phyloP scores from a whole-genome alignment of 35 echinoderm and acorn worm genomes.

The Chiridota heheva region DNA sequence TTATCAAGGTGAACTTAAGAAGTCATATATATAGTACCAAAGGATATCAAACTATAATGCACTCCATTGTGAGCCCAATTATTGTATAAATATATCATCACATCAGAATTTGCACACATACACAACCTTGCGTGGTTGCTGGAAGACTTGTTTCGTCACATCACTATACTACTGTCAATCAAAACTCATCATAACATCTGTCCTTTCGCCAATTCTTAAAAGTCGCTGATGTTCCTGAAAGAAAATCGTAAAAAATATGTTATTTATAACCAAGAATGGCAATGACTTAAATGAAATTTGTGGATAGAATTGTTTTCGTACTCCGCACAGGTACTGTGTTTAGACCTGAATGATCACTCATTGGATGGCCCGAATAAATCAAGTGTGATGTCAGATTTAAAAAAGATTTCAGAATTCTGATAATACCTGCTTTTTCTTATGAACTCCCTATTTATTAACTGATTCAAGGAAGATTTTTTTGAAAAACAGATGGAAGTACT shows the following conservation, averaged over 20 bases:
- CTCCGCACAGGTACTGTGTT: not conserved
- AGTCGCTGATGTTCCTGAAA: conserved; percentile 85
- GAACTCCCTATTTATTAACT: too few species aligned
- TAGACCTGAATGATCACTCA: not conserved
- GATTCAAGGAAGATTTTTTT: too few species aligned
- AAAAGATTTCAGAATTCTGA: not conserved
- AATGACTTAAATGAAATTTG: not conserved
- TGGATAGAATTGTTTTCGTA: not conserved
- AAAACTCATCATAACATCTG: conserved; percentile 73
- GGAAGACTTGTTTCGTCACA: too few species aligned
- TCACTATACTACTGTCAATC: too few species aligned
- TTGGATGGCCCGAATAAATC: not conserved
- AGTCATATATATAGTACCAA: too few species aligned
- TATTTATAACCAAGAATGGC: not conserved
- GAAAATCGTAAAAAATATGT: conserved; percentile 11
- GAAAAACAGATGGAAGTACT: too few species aligned
- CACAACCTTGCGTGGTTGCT: too few species aligned
- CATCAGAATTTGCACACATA: too few species aligned
- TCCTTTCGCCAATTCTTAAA: conserved; percentile 71
- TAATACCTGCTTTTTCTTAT: not conserved
- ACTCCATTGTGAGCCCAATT: too few species aligned
- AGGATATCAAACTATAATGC: too few species aligned
- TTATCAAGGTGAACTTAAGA: too few species aligned
- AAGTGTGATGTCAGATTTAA: not conserved
- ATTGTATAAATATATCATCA: too few species aligned